Conservation (phyloP, 2,113 vertebrate genomes). For the Oreochromis aureus region DNA sequence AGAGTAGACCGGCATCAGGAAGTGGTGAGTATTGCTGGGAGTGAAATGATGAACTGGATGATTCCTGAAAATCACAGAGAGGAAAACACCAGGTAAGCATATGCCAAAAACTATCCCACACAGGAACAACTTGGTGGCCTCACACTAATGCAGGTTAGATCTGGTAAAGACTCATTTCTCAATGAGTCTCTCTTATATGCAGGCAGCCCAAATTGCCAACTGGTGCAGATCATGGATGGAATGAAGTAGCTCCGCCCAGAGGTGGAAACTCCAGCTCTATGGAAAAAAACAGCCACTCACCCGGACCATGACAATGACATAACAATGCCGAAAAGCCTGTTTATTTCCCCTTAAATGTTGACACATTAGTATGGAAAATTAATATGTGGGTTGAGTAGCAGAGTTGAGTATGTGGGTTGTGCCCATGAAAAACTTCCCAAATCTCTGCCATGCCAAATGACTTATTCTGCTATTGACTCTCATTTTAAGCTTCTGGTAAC, state of each 20-base stretch:
- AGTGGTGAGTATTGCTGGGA: not conserved
- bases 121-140: not conserved
- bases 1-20: not conserved
- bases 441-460: not conserved
- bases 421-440: not conserved
- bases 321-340: accelerated
- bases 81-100: no score
- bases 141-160: not conserved
- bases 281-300: not conserved
- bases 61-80: not conserved
- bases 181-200: not conserved
- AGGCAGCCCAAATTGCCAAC: accelerated
- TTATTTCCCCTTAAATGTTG: not conserved
- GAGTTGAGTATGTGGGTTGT: no score
- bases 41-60: not conserved
- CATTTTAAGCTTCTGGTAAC: no score
- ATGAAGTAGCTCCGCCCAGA: not conserved
- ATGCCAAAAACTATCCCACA: accelerated
- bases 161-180: not conserved
- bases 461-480: not conserved
- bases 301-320: not conserved
- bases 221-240: not conserved
- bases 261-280: accelerated
- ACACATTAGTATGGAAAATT: not conserved
- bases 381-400: not conserved